Evolutionary conservation across 2,888 invertebrate species (phyloP).

Genomic region (Drosophila nr. perissopoda): DNA sequence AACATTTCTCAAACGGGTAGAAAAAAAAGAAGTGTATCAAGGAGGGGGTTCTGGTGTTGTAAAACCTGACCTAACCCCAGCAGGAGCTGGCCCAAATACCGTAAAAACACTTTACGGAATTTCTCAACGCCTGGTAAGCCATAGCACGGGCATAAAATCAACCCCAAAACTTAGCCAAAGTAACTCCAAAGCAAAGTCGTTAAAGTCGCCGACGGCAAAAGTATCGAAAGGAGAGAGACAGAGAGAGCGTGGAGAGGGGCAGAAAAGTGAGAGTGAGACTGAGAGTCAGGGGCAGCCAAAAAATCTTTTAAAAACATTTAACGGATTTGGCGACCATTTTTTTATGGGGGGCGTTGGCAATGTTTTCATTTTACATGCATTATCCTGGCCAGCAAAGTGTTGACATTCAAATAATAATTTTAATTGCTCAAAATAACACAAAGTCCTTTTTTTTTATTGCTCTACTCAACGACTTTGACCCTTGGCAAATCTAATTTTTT

Average conservation of each 20-base stretch:
- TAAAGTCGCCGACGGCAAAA: conserved; percentile 71
- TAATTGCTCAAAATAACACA: conserved; percentile 83
- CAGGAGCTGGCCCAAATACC: conserved; percentile 68
- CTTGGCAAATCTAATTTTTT: conserved; percentile 40
- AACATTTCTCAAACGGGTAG: conserved; percentile 70
- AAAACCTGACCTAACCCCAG: conserved; percentile 72
- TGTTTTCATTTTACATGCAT: conserved; percentile 78
- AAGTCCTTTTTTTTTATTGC: conserved; percentile 34
- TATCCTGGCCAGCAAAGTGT: conserved; percentile 77
- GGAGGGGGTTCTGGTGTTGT: neutral
- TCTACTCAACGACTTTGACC: conserved; percentile 59
- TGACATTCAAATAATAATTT: conserved; percentile 85
- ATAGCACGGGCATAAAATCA: conserved; percentile 74
- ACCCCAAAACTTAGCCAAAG: conserved; percentile 64
- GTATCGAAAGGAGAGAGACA: conserved; percentile 2
- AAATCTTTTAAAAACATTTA: conserved; percentile 77
- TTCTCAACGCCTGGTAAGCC: conserved; percentile 80
- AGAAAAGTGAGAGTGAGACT: neutral
- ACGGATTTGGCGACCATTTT: conserved; percentile 59
- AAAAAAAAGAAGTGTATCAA: conserved; percentile 17
- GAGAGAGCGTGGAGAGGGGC: neutral
- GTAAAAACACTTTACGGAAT: conserved; percentile 81
- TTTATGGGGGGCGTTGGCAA: conserved; percentile 47
- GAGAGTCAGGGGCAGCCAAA: conserved; percentile 27
- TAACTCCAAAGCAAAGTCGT: conserved; percentile 60